A percentile compares a stretch with the other conserved stretches of the same genome.
These are phyloP conservation scores for Saguinus midas DNA, from an alignment of 2,113 vertebrate genomes.

Conservation along the genomic window DNA sequence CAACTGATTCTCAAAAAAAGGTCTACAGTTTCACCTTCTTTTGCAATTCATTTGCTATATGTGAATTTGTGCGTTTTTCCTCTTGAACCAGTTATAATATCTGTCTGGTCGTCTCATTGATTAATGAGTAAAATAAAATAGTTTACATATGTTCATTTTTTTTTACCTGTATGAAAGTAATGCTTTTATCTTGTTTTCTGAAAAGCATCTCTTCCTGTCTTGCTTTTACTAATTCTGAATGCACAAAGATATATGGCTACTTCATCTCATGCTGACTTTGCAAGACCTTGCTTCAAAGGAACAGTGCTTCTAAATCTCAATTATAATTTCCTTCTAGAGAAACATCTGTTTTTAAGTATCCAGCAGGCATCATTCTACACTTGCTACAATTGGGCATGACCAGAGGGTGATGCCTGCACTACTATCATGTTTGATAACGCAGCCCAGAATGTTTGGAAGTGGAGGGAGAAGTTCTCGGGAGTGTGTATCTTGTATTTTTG, in stretches of 20 bases:
- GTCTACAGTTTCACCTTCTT: background rate
- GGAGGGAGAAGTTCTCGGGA: background rate
- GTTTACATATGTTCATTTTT: background rate
- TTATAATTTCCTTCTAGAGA: background rate
- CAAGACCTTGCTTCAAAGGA: background rate
- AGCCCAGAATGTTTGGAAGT: too few relatives aligned
- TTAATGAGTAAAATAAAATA: background rate
- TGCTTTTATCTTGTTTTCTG: background rate
- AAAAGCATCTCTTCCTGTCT: background rate
- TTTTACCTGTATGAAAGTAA: background rate
- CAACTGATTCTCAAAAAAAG: background rate
- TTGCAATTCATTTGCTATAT: background rate
- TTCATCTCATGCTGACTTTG: background rate
- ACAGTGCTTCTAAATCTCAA: background rate
- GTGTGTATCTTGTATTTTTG: background rate
- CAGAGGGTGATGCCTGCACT: background rate
- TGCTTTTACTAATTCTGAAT: background rate
- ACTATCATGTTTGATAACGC: accelerated
- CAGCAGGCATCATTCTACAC: accelerated
- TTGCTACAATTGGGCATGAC: accelerated
- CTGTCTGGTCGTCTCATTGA: background rate
- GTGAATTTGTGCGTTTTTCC: accelerated
- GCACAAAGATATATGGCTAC: accelerated
- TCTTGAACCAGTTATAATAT: background rate
- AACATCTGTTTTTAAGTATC: accelerated